A percentile compares a stretch with the other conserved stretches of the same genome.
These are phyloP conservation scores for Dufourea novaeangliae DNA, from an alignment of 1,140 invertebrate genomes.

Conservation along the genomic window DNA sequence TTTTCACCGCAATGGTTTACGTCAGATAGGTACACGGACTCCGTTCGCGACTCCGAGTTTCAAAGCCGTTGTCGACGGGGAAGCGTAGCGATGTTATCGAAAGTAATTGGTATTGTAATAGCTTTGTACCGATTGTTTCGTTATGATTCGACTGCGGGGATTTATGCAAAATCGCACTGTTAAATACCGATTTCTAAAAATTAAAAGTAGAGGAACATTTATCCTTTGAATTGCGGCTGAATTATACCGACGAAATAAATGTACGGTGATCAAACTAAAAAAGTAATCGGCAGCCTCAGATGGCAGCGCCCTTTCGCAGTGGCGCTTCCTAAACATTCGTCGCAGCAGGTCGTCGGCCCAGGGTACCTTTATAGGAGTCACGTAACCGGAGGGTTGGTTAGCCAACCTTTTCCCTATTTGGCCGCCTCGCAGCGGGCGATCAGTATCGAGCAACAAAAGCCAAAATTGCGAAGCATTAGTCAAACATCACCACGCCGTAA, in stretches of 20 bases:
- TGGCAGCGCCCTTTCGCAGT: slow-evolving; percentile 1
- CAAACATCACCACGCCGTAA: slow-evolving; percentile 72
- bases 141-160: too few relatives aligned
- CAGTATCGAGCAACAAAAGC: slow-evolving; percentile 55
- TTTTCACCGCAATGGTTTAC: slow-evolving; percentile 35
- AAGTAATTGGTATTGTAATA: slow-evolving; percentile 40
- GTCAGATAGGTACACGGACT: not conserved
- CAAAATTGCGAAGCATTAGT: slow-evolving; percentile 71
- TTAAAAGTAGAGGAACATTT: too few relatives aligned
- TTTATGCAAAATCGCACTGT: too few relatives aligned
- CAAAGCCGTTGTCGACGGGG: slow-evolving; percentile 7
- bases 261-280: not conserved
- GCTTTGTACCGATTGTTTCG: not conserved
- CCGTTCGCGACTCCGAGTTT: slow-evolving; percentile 2
- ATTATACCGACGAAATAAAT: too few relatives aligned
- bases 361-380: slow-evolving; percentile 41
- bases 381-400: slow-evolving; percentile 60
- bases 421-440: slow-evolving; percentile 58
- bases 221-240: too few relatives aligned
- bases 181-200: too few relatives aligned
- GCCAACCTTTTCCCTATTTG: slow-evolving; percentile 45
- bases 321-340: slow-evolving; percentile 31
- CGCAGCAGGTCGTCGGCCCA: slow-evolving; percentile 48
- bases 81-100: slow-evolving; percentile 30
- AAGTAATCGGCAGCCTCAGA: not conserved